Conservation (phyloP, 2,113 vertebrate genomes). For the Tauraco erythrolophus region DNA sequence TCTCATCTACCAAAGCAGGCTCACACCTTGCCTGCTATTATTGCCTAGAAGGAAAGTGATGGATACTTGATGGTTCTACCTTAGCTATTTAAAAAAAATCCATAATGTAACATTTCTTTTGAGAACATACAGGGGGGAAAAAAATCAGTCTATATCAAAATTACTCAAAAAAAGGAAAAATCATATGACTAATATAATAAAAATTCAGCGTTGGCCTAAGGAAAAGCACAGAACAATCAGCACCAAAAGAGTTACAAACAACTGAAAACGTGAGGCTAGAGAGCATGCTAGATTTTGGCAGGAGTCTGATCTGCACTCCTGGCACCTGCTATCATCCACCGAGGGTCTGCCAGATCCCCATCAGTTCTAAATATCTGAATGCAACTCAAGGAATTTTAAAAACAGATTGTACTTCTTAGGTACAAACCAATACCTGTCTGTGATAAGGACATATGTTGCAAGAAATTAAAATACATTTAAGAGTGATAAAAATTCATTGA, state of each 20-base stretch:
- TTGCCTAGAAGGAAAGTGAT: not conserved
- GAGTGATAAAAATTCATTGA: conserved; percentile 11
- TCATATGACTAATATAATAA: not conserved
- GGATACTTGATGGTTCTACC: not conserved
- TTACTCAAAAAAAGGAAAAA: not conserved
- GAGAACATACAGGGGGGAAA: not conserved
- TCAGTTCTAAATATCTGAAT: not conserved
- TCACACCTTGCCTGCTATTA: not conserved
- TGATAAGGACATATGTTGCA: not conserved
- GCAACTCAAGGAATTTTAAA: conserved; percentile 20
- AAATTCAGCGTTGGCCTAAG: not conserved
- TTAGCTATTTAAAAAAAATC: not conserved
- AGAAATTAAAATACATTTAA: conserved; percentile 46
- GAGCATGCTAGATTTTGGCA: not conserved
- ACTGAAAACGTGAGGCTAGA: not conserved
- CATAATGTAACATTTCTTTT: not conserved
- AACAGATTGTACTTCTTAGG: conserved; percentile 3
- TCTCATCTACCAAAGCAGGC: not conserved
- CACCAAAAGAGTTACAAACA: not conserved
- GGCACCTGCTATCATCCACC: not conserved
- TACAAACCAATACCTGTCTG: conserved; percentile 21
- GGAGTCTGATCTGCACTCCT: not conserved
- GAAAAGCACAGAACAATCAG: not conserved
- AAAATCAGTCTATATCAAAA: not conserved
- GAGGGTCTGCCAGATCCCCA: not conserved